phyloP scores from a whole-genome alignment of 2,888 invertebrate genomes.

The Meiosimyza decipiens region DNA sequence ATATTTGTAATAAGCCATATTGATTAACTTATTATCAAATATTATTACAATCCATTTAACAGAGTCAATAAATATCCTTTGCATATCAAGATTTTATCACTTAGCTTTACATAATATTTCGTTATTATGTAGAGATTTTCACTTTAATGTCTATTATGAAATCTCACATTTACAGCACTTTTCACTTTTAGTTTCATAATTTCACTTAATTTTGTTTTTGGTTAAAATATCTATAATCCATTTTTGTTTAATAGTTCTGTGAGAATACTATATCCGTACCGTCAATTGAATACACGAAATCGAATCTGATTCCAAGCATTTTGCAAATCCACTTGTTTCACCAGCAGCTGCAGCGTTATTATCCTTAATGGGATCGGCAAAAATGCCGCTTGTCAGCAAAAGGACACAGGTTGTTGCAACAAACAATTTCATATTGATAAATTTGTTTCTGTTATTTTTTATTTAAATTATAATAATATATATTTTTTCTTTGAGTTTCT shows the following conservation, averaged over 20 bases:
- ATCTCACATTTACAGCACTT: constrained; percentile 10
- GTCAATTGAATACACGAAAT: constrained; percentile 74
- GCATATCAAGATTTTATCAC: background rate
- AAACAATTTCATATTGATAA: constrained; percentile 61
- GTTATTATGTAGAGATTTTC: constrained; percentile 37
- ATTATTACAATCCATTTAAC: no score
- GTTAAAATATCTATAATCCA: constrained; percentile 4
- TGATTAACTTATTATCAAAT: no score
- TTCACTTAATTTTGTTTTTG: constrained; percentile 37
- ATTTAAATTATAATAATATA: background rate
- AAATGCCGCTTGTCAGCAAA: constrained; percentile 59
- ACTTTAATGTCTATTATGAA: constrained; percentile 33
- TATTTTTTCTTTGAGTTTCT: constrained; percentile 27
- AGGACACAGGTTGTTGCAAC: constrained; percentile 60
- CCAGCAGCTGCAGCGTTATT: constrained; percentile 39
- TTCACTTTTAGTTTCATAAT: constrained; percentile 15
- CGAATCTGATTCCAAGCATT: constrained; percentile 73
- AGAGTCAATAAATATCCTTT: no score
- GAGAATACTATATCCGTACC: constrained; percentile 62
- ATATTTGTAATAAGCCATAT: no score
- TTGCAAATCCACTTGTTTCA: constrained; percentile 66
- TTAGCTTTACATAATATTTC: constrained; percentile 29
- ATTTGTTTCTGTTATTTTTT: constrained; percentile 33
- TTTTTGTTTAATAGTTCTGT: constrained; percentile 48
- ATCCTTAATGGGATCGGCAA: constrained; percentile 60